phyloP scores from a whole-genome alignment of 2,888 invertebrate species.

The Dryococelus australis region DNA sequence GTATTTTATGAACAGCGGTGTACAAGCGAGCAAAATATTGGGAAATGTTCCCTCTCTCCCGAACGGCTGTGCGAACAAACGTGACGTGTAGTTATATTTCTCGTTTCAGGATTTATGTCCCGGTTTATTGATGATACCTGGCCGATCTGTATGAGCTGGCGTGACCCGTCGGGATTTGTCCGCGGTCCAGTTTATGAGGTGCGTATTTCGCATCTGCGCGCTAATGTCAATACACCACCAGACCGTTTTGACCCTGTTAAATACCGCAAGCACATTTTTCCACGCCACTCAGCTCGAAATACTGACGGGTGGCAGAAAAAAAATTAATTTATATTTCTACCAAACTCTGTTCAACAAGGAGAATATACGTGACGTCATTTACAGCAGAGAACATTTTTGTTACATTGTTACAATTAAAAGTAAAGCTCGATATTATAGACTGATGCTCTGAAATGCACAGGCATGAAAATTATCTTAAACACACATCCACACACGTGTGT shows the following conservation, averaged over 20 bases:
- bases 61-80: background rate
- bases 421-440: too few relatives aligned
- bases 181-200: background rate
- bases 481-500: too few relatives aligned
- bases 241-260: background rate
- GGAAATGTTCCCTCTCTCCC: background rate
- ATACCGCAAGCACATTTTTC: background rate
- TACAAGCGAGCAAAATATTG: background rate
- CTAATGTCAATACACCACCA: background rate
- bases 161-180: background rate
- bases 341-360: too few relatives aligned
- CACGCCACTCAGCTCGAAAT: background rate
- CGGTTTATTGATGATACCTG: slow-evolving; percentile 16
- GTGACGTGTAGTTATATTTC: slow-evolving; percentile 8
- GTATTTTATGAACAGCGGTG: background rate
- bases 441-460: too few relatives aligned
- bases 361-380: too few relatives aligned
- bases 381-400: too few relatives aligned
- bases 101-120: background rate
- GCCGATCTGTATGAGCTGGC: background rate
- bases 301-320: background rate
- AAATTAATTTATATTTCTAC: too few relatives aligned
- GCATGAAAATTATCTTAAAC: too few relatives aligned
- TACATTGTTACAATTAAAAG: too few relatives aligned
- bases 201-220: background rate